Conservation (phyloP, 2,113 vertebrate genomes). For the Zosterops hypoxanthus region DNA sequence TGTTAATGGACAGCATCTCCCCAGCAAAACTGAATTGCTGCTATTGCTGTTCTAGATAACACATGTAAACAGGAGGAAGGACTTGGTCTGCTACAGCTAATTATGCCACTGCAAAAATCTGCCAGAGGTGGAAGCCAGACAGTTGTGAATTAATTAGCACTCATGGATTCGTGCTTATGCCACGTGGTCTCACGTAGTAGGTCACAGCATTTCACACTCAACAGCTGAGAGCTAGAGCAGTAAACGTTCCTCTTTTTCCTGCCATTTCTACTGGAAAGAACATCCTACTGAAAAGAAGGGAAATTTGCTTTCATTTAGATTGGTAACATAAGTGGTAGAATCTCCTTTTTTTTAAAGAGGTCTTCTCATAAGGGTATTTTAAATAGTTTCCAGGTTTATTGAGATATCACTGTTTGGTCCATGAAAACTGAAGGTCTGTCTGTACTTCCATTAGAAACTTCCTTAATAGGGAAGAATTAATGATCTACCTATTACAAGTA, state of each 20-base stretch:
- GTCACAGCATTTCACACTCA: background rate
- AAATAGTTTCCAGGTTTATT: background rate
- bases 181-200: background rate
- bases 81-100: background rate
- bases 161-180: background rate
- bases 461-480: background rate
- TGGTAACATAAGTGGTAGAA: background rate
- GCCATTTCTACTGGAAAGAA: background rate
- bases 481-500: background rate
- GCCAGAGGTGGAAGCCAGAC: background rate
- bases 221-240: background rate
- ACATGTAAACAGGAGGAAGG: background rate
- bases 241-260: background rate
- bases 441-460: background rate
- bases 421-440: background rate
- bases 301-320: background rate
- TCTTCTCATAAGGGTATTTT: background rate
- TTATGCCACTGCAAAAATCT: background rate
- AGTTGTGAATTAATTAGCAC: background rate
- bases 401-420: background rate
- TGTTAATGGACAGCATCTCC: background rate
- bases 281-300: background rate
- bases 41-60: background rate
- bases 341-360: background rate
- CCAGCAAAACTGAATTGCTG: background rate